Conservation (phyloP, 2,888 invertebrate genomes). For the Ochlodes sylvanus region DNA sequence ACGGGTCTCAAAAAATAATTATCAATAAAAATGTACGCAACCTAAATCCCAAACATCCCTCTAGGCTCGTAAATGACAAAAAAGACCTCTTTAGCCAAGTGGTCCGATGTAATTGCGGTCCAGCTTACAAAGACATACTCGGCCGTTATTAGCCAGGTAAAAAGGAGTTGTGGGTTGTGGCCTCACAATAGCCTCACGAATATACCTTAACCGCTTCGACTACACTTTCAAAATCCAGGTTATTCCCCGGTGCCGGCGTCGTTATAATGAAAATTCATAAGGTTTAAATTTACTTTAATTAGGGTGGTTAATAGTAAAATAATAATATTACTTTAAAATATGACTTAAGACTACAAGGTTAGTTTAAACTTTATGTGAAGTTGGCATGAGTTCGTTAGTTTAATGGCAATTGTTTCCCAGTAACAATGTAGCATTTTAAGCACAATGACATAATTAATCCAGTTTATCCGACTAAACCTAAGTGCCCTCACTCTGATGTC, state of each 20-base stretch:
- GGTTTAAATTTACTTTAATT: too few relatives aligned
- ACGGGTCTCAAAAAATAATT: too few relatives aligned
- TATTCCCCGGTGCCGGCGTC: too few relatives aligned
- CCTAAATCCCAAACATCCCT: background rate
- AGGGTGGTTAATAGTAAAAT: too few relatives aligned
- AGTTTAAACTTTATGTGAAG: too few relatives aligned
- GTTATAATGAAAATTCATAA: too few relatives aligned
- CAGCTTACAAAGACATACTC: background rate
- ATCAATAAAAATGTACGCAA: too few relatives aligned
- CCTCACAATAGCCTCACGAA: background rate
- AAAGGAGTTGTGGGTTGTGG: background rate
- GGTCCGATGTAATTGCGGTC: slow-evolving; percentile 3
- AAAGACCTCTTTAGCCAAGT: background rate
- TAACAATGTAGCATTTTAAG: slow-evolving; percentile 5
- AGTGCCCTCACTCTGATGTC: background rate
- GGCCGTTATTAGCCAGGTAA: background rate
- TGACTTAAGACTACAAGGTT: too few relatives aligned
- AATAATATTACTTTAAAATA: too few relatives aligned
- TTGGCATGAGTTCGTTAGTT: background rate
- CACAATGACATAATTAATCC: slow-evolving; percentile 3
- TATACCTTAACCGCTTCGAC: background rate
- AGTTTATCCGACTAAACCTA: slow-evolving; percentile 8
- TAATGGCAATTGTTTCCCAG: background rate
- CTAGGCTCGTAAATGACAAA: background rate
- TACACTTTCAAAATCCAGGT: background rate